phyloP scores from a whole-genome alignment of 2,888 invertebrate species.

The Nemotelus pantherinus region DNA sequence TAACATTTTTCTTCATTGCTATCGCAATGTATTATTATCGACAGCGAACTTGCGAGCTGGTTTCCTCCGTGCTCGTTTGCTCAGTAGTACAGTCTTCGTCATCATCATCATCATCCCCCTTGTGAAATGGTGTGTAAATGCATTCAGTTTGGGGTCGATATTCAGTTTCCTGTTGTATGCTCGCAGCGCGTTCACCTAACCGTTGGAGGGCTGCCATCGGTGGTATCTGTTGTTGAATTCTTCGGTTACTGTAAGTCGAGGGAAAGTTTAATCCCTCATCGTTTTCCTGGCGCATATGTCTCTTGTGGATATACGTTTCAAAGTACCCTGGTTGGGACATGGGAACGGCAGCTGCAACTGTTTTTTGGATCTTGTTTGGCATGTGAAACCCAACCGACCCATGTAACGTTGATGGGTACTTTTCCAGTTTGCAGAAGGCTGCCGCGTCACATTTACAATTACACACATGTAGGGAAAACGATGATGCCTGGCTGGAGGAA shows the following conservation, averaged over 20 bases:
- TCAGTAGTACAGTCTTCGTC: neutral
- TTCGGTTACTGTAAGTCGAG: neutral
- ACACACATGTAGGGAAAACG: neutral
- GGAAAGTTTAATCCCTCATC: slow-evolving; percentile 25
- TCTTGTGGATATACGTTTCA: neutral
- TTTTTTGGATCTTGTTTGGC: slow-evolving; percentile 31
- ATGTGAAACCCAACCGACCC: slow-evolving; percentile 20
- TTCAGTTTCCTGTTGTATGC: neutral
- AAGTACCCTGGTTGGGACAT: neutral
- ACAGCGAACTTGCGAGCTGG: slow-evolving; percentile 1
- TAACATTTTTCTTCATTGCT: slow-evolving; percentile 9
- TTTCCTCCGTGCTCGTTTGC: neutral
- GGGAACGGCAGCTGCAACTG: slow-evolving; percentile 13
- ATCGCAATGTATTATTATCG: neutral
- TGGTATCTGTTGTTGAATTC: neutral
- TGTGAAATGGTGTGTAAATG: slow-evolving; percentile 12
- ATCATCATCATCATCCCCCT: slow-evolving; percentile 21
- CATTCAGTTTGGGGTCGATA: slow-evolving; percentile 24
- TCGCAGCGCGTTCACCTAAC: slow-evolving; percentile 7
- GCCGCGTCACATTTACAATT: neutral
- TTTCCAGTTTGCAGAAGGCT: neutral
- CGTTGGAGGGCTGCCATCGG: slow-evolving; percentile 16
- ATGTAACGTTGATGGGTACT: neutral
- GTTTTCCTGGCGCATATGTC: slow-evolving; percentile 20
- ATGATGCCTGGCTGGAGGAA: neutral